Evolutionary conservation across 2,113 vertebrate species (phyloP).

Genomic region (Sturnira hondurensis): DNA sequence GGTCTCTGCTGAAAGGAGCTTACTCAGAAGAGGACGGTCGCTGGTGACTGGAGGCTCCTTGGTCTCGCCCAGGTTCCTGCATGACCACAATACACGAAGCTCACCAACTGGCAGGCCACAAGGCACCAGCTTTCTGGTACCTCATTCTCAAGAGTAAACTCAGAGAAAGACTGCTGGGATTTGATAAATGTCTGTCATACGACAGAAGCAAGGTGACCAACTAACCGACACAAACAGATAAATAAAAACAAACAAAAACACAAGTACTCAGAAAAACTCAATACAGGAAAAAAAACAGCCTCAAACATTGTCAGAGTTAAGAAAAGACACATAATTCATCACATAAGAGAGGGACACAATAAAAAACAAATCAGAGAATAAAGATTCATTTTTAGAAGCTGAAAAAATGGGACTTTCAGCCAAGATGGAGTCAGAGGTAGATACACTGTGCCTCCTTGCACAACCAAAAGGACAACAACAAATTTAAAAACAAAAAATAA

Average conservation of each 20-base stretch:
- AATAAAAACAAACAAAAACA: not conserved
- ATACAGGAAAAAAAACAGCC: not conserved
- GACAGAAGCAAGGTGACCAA: not conserved
- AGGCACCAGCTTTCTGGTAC: not conserved
- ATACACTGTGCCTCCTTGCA: no score
- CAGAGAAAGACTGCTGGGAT: not conserved
- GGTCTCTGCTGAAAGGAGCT: not conserved
- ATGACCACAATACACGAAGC: no score
- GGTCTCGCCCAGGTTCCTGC: accelerated
- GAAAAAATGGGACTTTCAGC: not conserved
- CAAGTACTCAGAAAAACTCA: not conserved
- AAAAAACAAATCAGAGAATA: not conserved
- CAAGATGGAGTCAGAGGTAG: no score
- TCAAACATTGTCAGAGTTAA: not conserved
- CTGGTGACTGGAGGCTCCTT: accelerated
- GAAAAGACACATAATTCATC: not conserved
- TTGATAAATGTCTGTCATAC: not conserved
- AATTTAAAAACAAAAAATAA: no score
- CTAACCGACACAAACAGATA: not conserved
- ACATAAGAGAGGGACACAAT: not conserved
- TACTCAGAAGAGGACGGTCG: not conserved
- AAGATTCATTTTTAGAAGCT: not conserved
- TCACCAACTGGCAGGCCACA: not conserved
- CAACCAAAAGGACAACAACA: no score
- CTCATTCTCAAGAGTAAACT: not conserved